Conservation (phyloP, 2,113 vertebrate species). For the Aleadryas rufinucha region DNA sequence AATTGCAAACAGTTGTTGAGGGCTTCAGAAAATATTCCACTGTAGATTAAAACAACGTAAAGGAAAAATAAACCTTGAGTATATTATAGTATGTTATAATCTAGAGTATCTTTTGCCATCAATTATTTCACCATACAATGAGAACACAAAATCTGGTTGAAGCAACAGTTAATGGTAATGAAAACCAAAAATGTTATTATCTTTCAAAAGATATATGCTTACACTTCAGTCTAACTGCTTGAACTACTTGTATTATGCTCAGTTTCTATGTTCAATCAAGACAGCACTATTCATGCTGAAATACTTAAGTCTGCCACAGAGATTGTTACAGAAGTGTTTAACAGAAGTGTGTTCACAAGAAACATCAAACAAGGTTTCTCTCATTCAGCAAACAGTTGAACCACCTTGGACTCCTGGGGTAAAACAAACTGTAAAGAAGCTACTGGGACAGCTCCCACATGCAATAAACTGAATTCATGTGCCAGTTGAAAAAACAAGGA, state of each 20-base stretch:
- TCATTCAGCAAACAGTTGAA: background rate
- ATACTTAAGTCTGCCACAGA: background rate
- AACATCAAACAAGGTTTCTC: background rate
- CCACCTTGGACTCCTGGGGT: background rate
- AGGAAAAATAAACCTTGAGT: conserved; percentile 51
- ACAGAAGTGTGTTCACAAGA: background rate
- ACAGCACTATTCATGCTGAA: background rate
- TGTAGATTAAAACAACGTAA: conserved; percentile 53
- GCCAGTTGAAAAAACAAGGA: background rate
- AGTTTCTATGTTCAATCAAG: background rate
- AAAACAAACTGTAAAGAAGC: background rate
- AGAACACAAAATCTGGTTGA: conserved; percentile 23
- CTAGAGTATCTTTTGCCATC: conserved; percentile 1
- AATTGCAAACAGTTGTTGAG: conserved; percentile 55
- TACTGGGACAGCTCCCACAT: background rate
- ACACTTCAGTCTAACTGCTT: conserved; percentile 26
- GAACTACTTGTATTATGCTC: conserved; percentile 31
- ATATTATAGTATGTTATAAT: conserved; percentile 39
- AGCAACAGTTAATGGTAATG: conserved; percentile 23
- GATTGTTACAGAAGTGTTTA: background rate
- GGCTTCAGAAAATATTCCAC: conserved; percentile 53
- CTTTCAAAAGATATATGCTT: conserved; percentile 33
- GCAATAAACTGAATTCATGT: background rate
- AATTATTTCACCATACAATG: background rate
- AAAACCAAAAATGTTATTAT: conserved; percentile 15